These are phyloP conservation scores for Dolichomitus sp. DNA, from an alignment of 2,888 invertebrate genomes.

Conservation along the genomic window DNA sequence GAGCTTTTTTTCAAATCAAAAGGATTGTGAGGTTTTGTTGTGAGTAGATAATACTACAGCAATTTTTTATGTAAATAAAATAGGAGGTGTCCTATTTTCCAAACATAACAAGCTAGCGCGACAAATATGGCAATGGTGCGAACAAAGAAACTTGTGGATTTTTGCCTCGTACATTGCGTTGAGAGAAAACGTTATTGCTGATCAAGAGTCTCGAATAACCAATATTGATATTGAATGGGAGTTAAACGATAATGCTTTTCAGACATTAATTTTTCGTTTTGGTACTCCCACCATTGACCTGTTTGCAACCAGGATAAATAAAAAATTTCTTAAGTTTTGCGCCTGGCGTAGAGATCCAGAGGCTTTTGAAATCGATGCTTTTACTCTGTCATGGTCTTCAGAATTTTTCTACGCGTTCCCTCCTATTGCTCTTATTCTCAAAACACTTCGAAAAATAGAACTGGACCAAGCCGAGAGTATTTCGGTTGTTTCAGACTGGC, in stretches of 20 bases:
- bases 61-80: background rate
- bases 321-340: too few relatives aligned
- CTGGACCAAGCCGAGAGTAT: conserved; percentile 4
- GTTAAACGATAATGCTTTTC: background rate
- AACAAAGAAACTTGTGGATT: background rate
- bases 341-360: background rate
- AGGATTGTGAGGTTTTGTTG: background rate
- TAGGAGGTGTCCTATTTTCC: background rate
- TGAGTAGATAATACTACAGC: background rate
- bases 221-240: background rate
- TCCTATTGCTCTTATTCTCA: background rate
- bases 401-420: background rate
- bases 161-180: background rate
- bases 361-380: background rate
- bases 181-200: background rate
- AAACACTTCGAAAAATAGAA: conserved; percentile 1
- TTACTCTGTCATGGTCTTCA: background rate
- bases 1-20: background rate
- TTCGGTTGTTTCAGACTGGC: too few relatives aligned
- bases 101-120: background rate
- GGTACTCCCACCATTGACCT: background rate
- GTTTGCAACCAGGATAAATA: background rate
- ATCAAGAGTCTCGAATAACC: background rate
- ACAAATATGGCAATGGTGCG: conserved; percentile 4
- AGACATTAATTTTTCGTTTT: background rate